These are phyloP conservation scores for Chrysochloris asiatica DNA, from an alignment of 2,113 vertebrate genomes.

Conservation along the genomic window DNA sequence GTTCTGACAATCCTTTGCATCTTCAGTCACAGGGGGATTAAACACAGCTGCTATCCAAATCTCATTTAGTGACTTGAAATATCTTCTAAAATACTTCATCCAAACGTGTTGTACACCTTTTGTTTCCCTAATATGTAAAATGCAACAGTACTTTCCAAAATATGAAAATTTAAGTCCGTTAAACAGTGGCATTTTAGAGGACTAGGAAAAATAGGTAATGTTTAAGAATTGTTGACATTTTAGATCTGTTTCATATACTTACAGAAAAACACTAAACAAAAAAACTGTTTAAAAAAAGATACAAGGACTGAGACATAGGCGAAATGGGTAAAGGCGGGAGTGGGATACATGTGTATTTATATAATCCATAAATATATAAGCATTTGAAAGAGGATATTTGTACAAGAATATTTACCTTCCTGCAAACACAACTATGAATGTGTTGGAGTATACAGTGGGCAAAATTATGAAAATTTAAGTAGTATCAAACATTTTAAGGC, in stretches of 20 bases:
- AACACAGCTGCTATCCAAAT: conserved; percentile 38
- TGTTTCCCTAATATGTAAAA: neutral
- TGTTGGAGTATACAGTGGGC: too few relatives aligned
- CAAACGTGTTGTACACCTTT: neutral
- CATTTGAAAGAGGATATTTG: too few relatives aligned
- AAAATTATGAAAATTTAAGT: too few relatives aligned
- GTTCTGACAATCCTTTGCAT: conserved; percentile 56
- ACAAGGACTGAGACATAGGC: too few relatives aligned
- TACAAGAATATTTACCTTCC: too few relatives aligned
- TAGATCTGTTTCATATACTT: neutral
- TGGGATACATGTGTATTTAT: too few relatives aligned
- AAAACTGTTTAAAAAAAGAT: too few relatives aligned
- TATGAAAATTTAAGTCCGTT: neutral
- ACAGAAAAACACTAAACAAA: neutral
- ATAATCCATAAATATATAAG: too few relatives aligned
- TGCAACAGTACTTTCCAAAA: neutral
- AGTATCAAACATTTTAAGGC: too few relatives aligned
- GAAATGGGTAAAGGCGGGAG: too few relatives aligned
- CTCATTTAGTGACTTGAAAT: conserved; percentile 33
- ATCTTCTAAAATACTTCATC: conserved; percentile 32
- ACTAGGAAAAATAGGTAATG: neutral
- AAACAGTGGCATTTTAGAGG: neutral
- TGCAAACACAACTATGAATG: too few relatives aligned
- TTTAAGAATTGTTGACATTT: neutral
- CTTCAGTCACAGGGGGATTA: conserved; percentile 48